Percentiles rank a stretch among this genome's conserved stretches.
Evolutionary conservation across 1,140 invertebrate species (phyloP).

Genomic region (Atta cephalotes): DNA sequence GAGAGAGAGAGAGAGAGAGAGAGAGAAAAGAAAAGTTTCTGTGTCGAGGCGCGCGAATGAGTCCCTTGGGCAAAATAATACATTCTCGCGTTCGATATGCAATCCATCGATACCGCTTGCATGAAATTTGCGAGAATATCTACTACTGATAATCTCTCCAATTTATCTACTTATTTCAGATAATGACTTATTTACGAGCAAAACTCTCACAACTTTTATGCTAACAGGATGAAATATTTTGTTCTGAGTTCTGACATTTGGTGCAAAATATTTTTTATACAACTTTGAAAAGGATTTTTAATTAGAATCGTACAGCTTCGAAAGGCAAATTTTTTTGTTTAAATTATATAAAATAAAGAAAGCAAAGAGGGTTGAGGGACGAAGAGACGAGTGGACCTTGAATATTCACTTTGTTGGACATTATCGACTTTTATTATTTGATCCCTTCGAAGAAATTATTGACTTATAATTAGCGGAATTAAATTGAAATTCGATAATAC

Average conservation of each 20-base stretch:
- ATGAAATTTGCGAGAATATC: conserved; percentile 28
- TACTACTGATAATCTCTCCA: conserved; percentile 4
- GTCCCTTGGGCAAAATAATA: conserved; percentile 65
- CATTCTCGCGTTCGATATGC: neutral
- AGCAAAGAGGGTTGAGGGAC: neutral
- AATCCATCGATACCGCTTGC: neutral
- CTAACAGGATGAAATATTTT: neutral
- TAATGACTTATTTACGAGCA: conserved; percentile 13
- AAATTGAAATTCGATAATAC: neutral
- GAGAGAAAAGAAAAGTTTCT: conserved; percentile 64
- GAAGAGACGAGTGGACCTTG: neutral
- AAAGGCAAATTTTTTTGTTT: too few species aligned
- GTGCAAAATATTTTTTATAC: neutral
- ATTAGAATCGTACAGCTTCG: too few species aligned
- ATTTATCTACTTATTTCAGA: neutral
- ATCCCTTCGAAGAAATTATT: neutral
- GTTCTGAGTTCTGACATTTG: neutral
- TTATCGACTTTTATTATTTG: neutral
- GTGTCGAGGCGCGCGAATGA: conserved; percentile 64
- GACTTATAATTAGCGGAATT: neutral
- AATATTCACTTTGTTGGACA: neutral
- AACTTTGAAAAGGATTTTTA: too few species aligned
- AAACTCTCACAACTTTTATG: neutral
- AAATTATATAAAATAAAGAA: neutral
- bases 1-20: conserved; percentile 48